Evolutionary conservation across 1,140 invertebrate genomes (phyloP).

Genomic region (Aethina tumida): DNA sequence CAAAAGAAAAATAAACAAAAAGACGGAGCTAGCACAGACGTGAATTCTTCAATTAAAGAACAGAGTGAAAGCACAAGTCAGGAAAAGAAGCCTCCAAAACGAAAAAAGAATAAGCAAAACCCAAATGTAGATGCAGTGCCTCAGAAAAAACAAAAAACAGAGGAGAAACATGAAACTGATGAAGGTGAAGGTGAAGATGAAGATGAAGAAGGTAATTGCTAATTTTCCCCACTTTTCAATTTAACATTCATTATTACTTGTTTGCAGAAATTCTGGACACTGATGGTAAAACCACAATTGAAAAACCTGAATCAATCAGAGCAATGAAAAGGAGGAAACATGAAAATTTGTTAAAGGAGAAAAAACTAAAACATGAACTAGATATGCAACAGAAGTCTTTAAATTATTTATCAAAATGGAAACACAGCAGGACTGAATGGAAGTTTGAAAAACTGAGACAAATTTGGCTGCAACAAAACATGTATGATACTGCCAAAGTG

Average conservation of each 20-base stretch:
- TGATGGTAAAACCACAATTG: constrained; percentile 5
- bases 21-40: neutral
- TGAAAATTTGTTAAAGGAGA: constrained; percentile 19
- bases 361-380: constrained; percentile 23
- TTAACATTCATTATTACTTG: too few species aligned
- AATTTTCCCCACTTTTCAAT: too few species aligned
- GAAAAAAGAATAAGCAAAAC: neutral
- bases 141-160: constrained; percentile 7
- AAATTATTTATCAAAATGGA: constrained; percentile 57
- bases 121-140: constrained; percentile 1
- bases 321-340: constrained; percentile 23
- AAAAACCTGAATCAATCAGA: constrained; percentile 23
- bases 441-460: constrained; percentile 68
- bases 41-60: neutral
- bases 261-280: too few species aligned
- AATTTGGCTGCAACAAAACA: constrained; percentile 60
- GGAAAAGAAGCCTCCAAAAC: constrained; percentile 2
- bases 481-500: constrained; percentile 48
- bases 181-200: constrained; percentile 5
- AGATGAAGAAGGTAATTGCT: neutral
- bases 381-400: constrained; percentile 35
- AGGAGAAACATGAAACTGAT: constrained; percentile 3
- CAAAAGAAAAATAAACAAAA: constrained; percentile 1
- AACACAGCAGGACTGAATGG: constrained; percentile 56
- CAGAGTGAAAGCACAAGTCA: neutral